Evolutionary conservation across 1,140 invertebrate genomes (phyloP).

Genomic region (Zophobas atratus): DNA sequence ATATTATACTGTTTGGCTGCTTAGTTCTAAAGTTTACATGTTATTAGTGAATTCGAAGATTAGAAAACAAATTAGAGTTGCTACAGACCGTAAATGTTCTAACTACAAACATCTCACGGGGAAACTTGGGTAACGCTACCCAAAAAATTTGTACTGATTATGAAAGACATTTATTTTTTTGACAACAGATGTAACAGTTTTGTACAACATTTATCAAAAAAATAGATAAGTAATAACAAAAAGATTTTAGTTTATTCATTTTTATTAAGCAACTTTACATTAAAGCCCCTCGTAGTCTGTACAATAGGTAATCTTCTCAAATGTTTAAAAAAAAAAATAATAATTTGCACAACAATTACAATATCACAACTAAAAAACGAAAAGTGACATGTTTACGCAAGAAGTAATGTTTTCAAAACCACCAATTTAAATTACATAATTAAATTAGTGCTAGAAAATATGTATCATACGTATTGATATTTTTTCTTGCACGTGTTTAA

Average conservation of each 20-base stretch:
- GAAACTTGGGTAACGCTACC: constrained; percentile 11
- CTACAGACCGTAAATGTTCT: no score
- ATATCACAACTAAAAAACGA: background rate
- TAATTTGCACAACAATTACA: constrained; percentile 34
- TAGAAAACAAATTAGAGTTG: no score
- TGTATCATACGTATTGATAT: background rate
- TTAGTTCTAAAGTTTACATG: no score
- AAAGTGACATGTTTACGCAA: background rate
- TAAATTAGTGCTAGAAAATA: constrained; percentile 20
- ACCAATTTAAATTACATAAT: background rate
- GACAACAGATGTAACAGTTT: constrained; percentile 49
- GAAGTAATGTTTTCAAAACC: background rate
- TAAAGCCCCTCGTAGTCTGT: constrained; percentile 66
- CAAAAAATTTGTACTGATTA: constrained; percentile 24
- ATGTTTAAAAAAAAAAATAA: constrained; percentile 32
- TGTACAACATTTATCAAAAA: constrained; percentile 50
- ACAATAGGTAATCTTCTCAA: constrained; percentile 65
- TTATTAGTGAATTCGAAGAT: no score
- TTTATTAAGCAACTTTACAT: constrained; percentile 68
- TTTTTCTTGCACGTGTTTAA: constrained; percentile 25
- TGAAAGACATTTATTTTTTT: constrained; percentile 49
- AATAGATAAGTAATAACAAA: constrained; percentile 49
- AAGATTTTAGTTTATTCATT: constrained; percentile 57
- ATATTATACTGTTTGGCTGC: no score
- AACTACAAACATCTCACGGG: background rate